These are phyloP conservation scores for Eudemis profundana DNA, from an alignment of 2,888 invertebrate genomes.

Conservation along the genomic window DNA sequence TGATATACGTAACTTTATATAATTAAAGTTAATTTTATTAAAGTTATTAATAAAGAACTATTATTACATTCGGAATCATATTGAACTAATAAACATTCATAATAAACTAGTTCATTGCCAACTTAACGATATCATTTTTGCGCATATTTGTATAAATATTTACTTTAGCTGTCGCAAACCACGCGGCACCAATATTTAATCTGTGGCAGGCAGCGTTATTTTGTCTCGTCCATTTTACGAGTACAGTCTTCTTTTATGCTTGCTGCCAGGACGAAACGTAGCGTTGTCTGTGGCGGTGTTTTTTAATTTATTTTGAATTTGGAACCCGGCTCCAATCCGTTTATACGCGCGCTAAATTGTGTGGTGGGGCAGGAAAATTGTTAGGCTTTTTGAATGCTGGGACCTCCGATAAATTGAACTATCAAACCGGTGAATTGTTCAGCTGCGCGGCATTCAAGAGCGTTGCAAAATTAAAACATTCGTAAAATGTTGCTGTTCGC, in stretches of 20 bases:
- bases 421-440: background rate
- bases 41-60: too few relatives aligned
- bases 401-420: background rate
- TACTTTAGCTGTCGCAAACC: too few relatives aligned
- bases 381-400: background rate
- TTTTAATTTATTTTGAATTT: slow-evolving; percentile 13
- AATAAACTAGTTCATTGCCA: too few relatives aligned
- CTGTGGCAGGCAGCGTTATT: background rate
- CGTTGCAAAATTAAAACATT: too few relatives aligned
- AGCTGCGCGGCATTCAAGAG: too few relatives aligned
- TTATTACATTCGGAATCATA: too few relatives aligned
- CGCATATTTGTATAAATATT: too few relatives aligned
- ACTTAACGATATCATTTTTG: too few relatives aligned
- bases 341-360: background rate
- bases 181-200: background rate
- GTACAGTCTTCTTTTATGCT: background rate
- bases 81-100: too few relatives aligned
- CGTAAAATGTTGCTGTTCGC: too few relatives aligned
- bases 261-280: background rate
- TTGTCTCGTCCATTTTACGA: background rate
- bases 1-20: too few relatives aligned
- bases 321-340: slow-evolving; percentile 6
- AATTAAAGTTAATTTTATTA: too few relatives aligned
- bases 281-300: background rate
- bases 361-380: slow-evolving; percentile 3